Conservation (phyloP, 2,797 vertebrate genomes). For the Cynopterus sphinx region DNA sequence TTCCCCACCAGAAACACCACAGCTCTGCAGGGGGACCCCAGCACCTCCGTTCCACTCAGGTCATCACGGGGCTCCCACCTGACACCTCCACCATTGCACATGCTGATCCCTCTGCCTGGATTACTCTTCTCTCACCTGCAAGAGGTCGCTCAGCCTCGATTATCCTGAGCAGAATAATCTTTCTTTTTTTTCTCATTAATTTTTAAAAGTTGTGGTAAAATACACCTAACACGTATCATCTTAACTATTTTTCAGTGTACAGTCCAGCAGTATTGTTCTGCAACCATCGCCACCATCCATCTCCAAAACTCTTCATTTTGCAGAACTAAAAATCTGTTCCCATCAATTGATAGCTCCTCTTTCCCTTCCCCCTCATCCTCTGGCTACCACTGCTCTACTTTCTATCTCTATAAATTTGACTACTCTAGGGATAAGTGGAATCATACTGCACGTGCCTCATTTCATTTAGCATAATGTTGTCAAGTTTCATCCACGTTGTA, state of each 20-base stretch:
- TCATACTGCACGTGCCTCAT: neutral
- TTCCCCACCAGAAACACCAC: neutral
- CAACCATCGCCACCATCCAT: neutral
- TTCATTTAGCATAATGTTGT: neutral
- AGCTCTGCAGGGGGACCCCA: rapidly evolving
- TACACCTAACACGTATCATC: neutral
- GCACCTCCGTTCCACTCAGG: rapidly evolving
- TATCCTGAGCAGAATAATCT: neutral
- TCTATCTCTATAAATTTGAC: neutral
- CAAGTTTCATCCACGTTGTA: neutral
- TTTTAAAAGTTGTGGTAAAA: neutral
- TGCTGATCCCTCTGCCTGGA: neutral
- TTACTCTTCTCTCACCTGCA: neutral
- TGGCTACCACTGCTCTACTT: neutral
- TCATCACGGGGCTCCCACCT: rapidly evolving
- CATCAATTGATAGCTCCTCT: too few relatives aligned
- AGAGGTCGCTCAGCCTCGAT: too few relatives aligned
- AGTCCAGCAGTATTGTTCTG: neutral
- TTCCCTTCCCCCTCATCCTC: rapidly evolving
- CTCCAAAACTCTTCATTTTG: neutral
- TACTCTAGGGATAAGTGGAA: neutral
- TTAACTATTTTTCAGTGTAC: neutral
- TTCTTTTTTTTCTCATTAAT: neutral
- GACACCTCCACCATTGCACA: neutral
- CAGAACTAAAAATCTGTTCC: neutral